These are phyloP conservation scores for Oncorhynchus gorbuscha DNA, from an alignment of 2,113 vertebrate species.

Conservation along the genomic window DNA sequence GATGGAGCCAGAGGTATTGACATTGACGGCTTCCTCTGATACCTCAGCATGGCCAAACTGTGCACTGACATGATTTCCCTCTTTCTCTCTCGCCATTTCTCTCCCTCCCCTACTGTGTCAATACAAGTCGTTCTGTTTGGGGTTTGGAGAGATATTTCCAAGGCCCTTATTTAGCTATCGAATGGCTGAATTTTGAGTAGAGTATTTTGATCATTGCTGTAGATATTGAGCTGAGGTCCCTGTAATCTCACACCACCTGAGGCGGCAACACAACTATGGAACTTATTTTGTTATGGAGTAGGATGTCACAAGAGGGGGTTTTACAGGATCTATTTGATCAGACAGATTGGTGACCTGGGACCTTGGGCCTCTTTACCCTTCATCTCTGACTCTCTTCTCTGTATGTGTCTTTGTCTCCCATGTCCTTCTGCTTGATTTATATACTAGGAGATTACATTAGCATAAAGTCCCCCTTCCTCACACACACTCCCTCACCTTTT, in stretches of 20 bases:
- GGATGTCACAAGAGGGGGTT: neutral
- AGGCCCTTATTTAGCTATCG: conserved; percentile 35
- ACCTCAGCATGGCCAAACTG: conserved; percentile 15
- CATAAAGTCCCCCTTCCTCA: conserved; percentile 29
- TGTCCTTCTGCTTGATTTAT: conserved; percentile 4
- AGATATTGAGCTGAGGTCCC: conserved; percentile 19
- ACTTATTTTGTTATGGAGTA: conserved; percentile 20
- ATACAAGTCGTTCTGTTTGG: conserved; percentile 30
- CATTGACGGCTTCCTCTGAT: conserved; percentile 30
- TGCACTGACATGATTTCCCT: neutral
- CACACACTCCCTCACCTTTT: conserved; percentile 31
- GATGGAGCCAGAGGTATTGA: conserved; percentile 15
- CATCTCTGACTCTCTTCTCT: conserved; percentile 3
- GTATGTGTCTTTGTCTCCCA: neutral
- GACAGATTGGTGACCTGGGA: conserved; percentile 14
- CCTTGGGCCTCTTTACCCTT: conserved; percentile 29
- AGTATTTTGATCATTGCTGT: conserved; percentile 31
- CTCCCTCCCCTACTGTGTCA: conserved; percentile 13
- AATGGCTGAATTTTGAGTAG: conserved; percentile 44
- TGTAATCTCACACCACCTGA: conserved; percentile 19
- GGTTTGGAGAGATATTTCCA: conserved; percentile 34
- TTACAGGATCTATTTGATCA: conserved; percentile 14
- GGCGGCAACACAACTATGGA: conserved; percentile 5
- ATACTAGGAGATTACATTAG: conserved; percentile 5
- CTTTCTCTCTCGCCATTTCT: conserved; percentile 19